Percentiles rank a stretch among this genome's conserved stretches.
These are phyloP conservation scores for Ifrita kowaldi DNA, from an alignment of 2,113 vertebrate species.

Conservation along the genomic window DNA sequence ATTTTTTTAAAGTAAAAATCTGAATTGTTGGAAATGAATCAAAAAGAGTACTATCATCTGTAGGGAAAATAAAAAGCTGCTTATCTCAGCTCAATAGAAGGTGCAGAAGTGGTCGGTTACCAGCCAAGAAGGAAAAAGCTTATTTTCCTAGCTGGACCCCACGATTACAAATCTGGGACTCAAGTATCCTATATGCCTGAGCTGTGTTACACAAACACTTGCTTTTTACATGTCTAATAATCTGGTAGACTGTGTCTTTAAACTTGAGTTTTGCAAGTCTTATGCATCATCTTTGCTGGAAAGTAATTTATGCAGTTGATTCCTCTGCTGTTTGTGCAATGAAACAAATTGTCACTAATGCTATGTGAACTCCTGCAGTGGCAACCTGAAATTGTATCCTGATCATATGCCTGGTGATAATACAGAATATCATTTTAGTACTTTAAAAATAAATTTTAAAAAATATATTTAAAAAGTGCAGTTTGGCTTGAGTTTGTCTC, in stretches of 20 bases:
- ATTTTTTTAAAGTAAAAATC: background rate
- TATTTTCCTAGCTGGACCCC: background rate
- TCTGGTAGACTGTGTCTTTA: background rate
- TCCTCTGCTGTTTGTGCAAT: background rate
- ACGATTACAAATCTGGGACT: rapidly evolving
- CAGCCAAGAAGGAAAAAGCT: background rate
- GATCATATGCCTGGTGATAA: background rate
- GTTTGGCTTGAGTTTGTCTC: background rate
- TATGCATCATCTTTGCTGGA: background rate
- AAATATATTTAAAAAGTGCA: background rate
- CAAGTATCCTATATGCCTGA: background rate
- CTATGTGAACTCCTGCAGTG: background rate
- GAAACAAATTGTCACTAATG: background rate
- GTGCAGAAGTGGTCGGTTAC: background rate
- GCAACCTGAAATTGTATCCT: background rate
- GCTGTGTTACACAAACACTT: background rate
- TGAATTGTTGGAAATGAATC: background rate
- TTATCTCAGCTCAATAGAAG: background rate
- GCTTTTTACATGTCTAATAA: background rate
- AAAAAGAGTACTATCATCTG: background rate
- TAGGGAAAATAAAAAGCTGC: background rate
- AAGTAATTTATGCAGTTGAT: background rate
- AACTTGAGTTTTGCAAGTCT: background rate
- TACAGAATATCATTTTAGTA: background rate
- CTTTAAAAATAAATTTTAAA: background rate